Conservation (phyloP, 2,113 vertebrate genomes). For the Drymodes brunneopygia region DNA sequence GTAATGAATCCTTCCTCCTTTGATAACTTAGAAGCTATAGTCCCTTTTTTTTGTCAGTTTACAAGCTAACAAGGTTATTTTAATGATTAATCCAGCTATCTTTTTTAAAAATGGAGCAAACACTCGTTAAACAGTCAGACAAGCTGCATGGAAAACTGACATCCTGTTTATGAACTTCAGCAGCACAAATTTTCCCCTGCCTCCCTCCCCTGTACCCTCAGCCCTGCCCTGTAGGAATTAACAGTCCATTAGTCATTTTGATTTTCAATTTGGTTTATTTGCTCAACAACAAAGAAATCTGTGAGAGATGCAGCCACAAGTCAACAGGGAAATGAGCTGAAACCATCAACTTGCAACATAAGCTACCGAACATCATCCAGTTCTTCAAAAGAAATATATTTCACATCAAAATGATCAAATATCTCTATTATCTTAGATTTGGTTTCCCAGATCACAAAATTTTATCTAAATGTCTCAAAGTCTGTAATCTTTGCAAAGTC, state of each 20-base stretch:
- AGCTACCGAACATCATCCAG: neutral
- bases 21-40: neutral
- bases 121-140: neutral
- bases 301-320: neutral
- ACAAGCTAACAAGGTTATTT: neutral
- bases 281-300: neutral
- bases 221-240: slow-evolving; percentile 15
- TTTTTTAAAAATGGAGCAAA: neutral
- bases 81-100: neutral
- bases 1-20: neutral
- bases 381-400: neutral
- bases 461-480: neutral
- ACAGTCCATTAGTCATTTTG: slow-evolving; percentile 12
- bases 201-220: neutral
- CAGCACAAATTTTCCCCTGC: neutral
- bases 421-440: neutral
- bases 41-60: neutral
- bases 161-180: neutral
- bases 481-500: neutral
- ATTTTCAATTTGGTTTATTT: slow-evolving; percentile 17
- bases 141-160: neutral
- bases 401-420: neutral
- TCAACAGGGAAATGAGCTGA: slow-evolving; percentile 12
- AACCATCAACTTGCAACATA: neutral
- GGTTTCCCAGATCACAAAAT: neutral